Percentiles rank a stretch among this genome's conserved stretches.
phyloP scores from a whole-genome alignment of 37 sponge, comb jelly and placozoan species.

The Mnemiopsis leidyi region DNA sequence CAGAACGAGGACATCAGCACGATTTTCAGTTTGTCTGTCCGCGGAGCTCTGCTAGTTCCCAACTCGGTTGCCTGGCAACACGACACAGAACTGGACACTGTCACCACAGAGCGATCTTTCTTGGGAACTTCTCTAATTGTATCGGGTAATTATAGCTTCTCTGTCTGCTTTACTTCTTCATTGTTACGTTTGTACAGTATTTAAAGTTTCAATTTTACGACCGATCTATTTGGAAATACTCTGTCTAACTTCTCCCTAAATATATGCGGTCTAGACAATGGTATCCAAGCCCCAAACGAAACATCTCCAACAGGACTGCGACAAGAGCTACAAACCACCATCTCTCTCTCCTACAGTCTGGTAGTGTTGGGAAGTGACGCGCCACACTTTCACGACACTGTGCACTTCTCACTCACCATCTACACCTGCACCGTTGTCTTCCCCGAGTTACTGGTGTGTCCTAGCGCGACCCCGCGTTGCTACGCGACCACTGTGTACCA shows the following conservation, averaged over 20 bases:
- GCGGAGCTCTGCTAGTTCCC: not conserved
- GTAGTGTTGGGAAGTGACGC: not conserved
- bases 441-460: not conserved
- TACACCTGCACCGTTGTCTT: not conserved
- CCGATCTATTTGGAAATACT: too few relatives aligned
- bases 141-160: too few relatives aligned
- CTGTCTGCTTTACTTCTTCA: too few relatives aligned
- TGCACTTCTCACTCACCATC: not conserved
- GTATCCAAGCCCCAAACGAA: too few relatives aligned
- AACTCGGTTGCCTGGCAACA: not conserved
- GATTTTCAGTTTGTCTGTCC: not conserved
- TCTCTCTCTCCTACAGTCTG: not conserved
- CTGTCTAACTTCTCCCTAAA: too few relatives aligned
- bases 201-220: too few relatives aligned
- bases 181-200: too few relatives aligned
- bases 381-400: not conserved
- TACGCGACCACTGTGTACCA: constrained; percentile 3
- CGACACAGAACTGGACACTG: not conserved
- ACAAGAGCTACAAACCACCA: not conserved
- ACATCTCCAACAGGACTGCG: not conserved
- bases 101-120: not conserved
- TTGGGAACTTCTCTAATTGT: not conserved
- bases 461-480: not conserved
- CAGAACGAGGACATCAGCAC: not conserved
- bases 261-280: too few relatives aligned